These are phyloP conservation scores for Leucoma salicis DNA, from an alignment of 2,888 invertebrate genomes.

Conservation along the genomic window DNA sequence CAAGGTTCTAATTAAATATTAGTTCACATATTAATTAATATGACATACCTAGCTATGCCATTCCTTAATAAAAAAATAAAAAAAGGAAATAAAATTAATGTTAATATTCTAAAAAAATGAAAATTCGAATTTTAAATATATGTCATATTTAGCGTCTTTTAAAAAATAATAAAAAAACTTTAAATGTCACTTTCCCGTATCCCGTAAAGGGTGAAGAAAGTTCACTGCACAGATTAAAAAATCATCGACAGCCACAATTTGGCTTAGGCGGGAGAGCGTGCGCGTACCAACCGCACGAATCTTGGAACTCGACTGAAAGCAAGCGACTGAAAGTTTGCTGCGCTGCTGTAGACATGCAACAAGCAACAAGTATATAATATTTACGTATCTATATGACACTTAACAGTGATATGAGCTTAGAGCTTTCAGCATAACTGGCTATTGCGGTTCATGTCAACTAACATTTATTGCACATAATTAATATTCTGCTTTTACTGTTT, in stretches of 20 bases:
- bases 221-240: constrained; percentile 10
- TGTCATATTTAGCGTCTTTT: not conserved
- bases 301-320: constrained; percentile 41
- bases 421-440: constrained; percentile 8
- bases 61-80: too few species aligned
- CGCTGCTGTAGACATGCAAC: constrained; percentile 48
- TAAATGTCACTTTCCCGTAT: constrained; percentile 3
- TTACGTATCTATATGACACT: constrained; percentile 13
- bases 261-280: constrained; percentile 12
- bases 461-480: constrained; percentile 5
- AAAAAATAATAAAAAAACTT: not conserved
- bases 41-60: too few species aligned
- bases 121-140: not conserved
- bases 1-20: too few species aligned
- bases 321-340: constrained; percentile 32
- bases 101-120: not conserved
- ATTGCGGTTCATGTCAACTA: constrained; percentile 13
- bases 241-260: constrained; percentile 6
- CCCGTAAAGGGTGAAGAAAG: constrained; percentile 5
- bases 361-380: constrained; percentile 59
- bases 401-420: constrained; percentile 14
- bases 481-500: too few species aligned
- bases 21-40: too few species aligned
- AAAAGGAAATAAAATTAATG: not conserved
- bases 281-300: constrained; percentile 33